These are phyloP conservation scores for Carabus problematicus DNA, from an alignment of 2,888 invertebrate species.

Conservation along the genomic window DNA sequence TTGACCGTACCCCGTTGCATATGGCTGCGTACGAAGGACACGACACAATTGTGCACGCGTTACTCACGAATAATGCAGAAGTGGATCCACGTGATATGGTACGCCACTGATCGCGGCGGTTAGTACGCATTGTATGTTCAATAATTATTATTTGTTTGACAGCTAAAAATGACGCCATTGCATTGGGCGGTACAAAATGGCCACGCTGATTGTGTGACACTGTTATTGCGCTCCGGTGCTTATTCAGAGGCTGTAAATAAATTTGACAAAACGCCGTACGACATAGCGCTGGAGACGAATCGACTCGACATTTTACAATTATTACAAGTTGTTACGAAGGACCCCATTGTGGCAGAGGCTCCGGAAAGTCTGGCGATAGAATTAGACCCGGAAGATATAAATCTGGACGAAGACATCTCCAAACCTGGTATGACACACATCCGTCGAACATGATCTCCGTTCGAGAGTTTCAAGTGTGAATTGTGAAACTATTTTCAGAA, in stretches of 20 bases:
- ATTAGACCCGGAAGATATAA: constrained; percentile 44
- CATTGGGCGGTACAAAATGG: constrained; percentile 93
- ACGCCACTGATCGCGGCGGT: constrained; percentile 45
- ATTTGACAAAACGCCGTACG: constrained; percentile 74
- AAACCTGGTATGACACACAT: constrained; percentile 4
- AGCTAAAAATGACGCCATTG: constrained; percentile 89
- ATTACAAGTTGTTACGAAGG: constrained; percentile 58
- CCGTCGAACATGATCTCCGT: no score
- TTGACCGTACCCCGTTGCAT: constrained; percentile 90
- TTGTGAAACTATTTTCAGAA: constrained; percentile 17
- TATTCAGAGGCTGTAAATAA: constrained; percentile 73
- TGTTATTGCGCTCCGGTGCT: constrained; percentile 78
- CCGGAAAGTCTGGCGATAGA: constrained; percentile 51
- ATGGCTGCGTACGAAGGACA: constrained; percentile 88
- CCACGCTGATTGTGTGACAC: constrained; percentile 71
- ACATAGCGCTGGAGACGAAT: constrained; percentile 72
- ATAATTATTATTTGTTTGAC: constrained; percentile 46
- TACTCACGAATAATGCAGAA: constrained; percentile 74
- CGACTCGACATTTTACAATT: constrained; percentile 67
- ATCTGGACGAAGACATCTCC: constrained; percentile 22
- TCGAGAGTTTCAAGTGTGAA: background rate
- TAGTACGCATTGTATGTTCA: no score
- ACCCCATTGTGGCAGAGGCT: constrained; percentile 48
- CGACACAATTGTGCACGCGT: constrained; percentile 72
- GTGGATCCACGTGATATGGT: constrained; percentile 83